A percentile compares a stretch with the other conserved stretches of the same genome.
Conservation (phyloP, 2,797 vertebrate species). For the Rhincodon typus region DNA sequence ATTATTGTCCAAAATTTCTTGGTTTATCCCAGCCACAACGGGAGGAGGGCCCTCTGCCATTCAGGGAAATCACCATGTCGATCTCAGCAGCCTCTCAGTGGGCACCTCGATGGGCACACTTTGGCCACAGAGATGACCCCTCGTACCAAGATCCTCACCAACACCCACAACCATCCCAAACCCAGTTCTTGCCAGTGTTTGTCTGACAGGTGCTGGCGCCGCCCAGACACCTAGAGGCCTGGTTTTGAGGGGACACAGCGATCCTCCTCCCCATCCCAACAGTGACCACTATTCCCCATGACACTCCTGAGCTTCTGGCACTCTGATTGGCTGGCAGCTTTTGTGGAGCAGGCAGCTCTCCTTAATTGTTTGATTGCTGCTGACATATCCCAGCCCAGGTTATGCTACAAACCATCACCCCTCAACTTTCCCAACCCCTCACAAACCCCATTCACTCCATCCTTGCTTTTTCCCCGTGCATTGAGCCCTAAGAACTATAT, state of each 20-base stretch:
- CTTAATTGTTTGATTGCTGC: background rate
- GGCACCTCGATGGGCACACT: background rate
- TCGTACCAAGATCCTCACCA: background rate
- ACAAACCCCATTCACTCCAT: too few relatives aligned
- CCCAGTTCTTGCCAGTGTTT: background rate
- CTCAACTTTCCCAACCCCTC: too few relatives aligned
- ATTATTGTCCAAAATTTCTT: background rate
- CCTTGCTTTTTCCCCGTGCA: too few relatives aligned
- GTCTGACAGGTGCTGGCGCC: background rate
- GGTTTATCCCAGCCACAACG: background rate
- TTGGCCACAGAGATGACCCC: too few relatives aligned
- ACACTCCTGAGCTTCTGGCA: background rate
- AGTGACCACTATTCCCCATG: background rate
- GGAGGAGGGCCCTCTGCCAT: too few relatives aligned
- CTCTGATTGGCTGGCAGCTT: background rate
- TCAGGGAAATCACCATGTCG: background rate
- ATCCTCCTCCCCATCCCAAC: background rate
- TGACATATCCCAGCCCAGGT: background rate
- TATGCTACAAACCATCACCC: too few relatives aligned
- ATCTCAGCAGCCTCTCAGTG: background rate
- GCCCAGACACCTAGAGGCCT: too few relatives aligned
- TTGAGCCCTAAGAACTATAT: too few relatives aligned
- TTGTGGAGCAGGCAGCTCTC: too few relatives aligned
- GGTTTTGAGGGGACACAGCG: background rate
- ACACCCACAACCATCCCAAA: too few relatives aligned